These are phyloP conservation scores for Nasalis larvatus DNA, from an alignment of 2,113 vertebrate species.

Conservation along the genomic window DNA sequence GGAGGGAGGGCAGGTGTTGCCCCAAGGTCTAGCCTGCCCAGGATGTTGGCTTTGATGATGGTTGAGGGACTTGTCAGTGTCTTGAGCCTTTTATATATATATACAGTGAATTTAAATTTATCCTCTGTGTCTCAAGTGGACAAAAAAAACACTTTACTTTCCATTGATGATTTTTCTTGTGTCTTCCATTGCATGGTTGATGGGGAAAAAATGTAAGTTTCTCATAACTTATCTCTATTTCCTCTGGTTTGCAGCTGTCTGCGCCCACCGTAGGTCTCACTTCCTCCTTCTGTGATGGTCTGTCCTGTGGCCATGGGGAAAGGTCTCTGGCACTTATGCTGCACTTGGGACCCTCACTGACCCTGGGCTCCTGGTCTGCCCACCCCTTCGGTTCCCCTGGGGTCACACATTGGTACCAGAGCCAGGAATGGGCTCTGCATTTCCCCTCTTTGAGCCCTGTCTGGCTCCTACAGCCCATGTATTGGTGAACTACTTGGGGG, in stretches of 20 bases:
- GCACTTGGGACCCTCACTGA: background rate
- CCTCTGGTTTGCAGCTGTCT: background rate
- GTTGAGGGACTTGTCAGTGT: background rate
- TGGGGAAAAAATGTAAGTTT: background rate
- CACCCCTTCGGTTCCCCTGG: too few relatives aligned
- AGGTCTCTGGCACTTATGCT: background rate
- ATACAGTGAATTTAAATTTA: background rate
- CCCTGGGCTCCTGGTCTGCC: background rate
- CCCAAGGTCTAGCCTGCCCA: background rate
- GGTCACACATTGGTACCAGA: background rate
- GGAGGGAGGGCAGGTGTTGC: background rate
- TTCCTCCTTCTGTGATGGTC: background rate
- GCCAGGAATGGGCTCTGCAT: background rate
- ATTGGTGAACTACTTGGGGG: background rate
- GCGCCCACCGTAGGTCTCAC: fast-evolving
- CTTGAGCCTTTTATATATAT: background rate
- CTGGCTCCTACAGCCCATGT: background rate
- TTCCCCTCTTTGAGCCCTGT: too few relatives aligned
- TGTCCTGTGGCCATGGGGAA: background rate
- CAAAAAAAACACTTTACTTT: background rate
- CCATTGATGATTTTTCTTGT: background rate
- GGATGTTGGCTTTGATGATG: background rate
- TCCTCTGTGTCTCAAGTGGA: background rate
- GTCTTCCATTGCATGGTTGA: background rate
- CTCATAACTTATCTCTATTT: background rate